These are phyloP conservation scores for Eulimnadia texana DNA, from an alignment of 1,140 invertebrate genomes.

Conservation along the genomic window DNA sequence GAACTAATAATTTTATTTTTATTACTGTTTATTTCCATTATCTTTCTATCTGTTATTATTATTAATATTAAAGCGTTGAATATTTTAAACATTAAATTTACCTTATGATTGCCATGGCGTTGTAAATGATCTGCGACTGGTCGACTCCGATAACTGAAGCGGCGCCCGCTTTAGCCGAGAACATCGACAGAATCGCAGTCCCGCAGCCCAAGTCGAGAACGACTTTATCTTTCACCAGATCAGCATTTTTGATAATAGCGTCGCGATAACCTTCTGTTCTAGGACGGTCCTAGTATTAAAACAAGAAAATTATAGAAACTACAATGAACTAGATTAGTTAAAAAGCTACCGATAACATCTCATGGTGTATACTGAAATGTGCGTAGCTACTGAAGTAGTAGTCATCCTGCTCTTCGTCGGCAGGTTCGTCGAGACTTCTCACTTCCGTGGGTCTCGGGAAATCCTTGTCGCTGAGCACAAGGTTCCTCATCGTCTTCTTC, in stretches of 20 bases:
- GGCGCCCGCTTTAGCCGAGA: slow-evolving; percentile 87
- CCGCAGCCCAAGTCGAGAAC: slow-evolving; percentile 95
- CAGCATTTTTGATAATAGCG: slow-evolving; percentile 72
- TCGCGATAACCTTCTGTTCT: slow-evolving; percentile 84
- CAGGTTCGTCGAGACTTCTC: slow-evolving; percentile 18
- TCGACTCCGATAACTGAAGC: slow-evolving; percentile 84
- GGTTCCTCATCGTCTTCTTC: slow-evolving; percentile 12
- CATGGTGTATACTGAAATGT: slow-evolving; percentile 95
- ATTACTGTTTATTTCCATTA: no score
- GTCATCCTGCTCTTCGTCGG: slow-evolving; percentile 41
- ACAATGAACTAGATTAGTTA: slow-evolving; percentile 19
- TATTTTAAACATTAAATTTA: no score
- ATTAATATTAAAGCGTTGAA: no score
- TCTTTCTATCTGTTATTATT: no score
- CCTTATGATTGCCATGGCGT: slow-evolving; percentile 71
- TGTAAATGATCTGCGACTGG: slow-evolving; percentile 72
- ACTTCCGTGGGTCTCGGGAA: not conserved
- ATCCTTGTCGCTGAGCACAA: slow-evolving; percentile 13
- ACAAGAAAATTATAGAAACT: slow-evolving; percentile 18
- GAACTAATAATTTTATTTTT: no score
- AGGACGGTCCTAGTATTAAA: slow-evolving; percentile 53
- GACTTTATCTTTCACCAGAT: slow-evolving; percentile 51
- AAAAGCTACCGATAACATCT: slow-evolving; percentile 61
- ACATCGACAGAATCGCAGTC: slow-evolving; percentile 86
- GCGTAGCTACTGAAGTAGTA: slow-evolving; percentile 92